Evolutionary conservation across 1,140 invertebrate species (phyloP), one percentile per base, ranked within the genome.

Genomic region (Leptinotarsa lineolata): DNA sequence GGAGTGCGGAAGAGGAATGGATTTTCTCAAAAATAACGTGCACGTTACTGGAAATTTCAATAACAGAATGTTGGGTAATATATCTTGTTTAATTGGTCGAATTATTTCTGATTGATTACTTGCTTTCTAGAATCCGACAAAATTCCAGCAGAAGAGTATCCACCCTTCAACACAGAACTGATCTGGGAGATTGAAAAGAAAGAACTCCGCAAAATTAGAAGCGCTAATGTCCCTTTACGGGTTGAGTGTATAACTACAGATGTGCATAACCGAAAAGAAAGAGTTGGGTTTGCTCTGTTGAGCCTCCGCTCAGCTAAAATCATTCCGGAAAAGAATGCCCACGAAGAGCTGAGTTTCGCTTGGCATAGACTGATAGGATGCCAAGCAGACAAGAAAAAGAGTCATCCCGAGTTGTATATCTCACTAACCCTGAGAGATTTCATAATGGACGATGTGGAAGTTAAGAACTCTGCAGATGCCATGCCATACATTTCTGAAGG

Each of bases 131-230:
- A 88, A 81, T 86, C 87, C 15, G 85, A 87, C 78, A 79, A 81
- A 68, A 82, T 86, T 22, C 78, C 83, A 45, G 74, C 85, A 4
- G 81, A 83, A 69, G 69, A 85, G 78, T 82, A 83, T 84, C 22
- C 84, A 79, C 72, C 85, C 81, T 84, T 82, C 74, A 82, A 80
- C 21, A 86, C 84, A 2, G 85, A 88, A 76, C 82, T 88, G 24
- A 81, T 87, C 39, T 89, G 88, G 88, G 86, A 88, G 76, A 82
- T 82, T 1, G 85, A 87, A 67, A 88, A 87, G 78, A 83, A 80
- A 75, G 77, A 78, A 30, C 61, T 88, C 13, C 78, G 86, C 76
- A 87, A 86, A 83, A 85, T 88, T 79, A 76, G 87, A 72, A 85
- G 84, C 45, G 83, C 82, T 2, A 87, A 88, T 79, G 81, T 83